Base-by-base conservation (phyloP, 2,113 vertebrate genomes). In the Chrysochloris asiatica region DNA sequence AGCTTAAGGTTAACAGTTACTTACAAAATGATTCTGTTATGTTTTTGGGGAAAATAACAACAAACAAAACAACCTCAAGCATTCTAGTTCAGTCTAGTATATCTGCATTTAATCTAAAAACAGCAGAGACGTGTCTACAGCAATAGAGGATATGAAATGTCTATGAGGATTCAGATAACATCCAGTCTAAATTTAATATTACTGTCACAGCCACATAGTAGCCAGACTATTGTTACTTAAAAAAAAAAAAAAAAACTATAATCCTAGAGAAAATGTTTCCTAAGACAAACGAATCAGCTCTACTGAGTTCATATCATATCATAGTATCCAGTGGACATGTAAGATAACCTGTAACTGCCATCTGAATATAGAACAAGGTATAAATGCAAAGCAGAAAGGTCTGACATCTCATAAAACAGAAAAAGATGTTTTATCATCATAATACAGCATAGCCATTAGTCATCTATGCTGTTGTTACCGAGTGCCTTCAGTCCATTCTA, bases 161-260 rank as follows among this genome's bases (percentile, higher is more conserved):
- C 82, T 86, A 43, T 28, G 16, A 90, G 59, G 28, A 88, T 81
- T 89, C 95, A 81, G 52, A 88, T 54, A 89, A 17, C 33, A 80
- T 13, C 19, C 41, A 91, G 69, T 78, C 91, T 87, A 86, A 88
- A 93, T n/a, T 76, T 67, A 94, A 86, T 48, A 38, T 45, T 17
- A 87, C 45, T 82, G 80, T 26, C 8, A 52, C 13, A 91, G n/a
- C 47, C 24, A 77, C 36, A 77, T 89, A 83, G 19, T 88, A 14
- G 33, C 69, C 83, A n/a, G 69, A 86, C 67, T 83, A 63, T 67
- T 36, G 8, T n/a, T 91, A 76, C 50, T 75, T 90, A 88, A n/a
- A 78, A 85, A 92, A 90, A 91, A 33, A 92, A 88, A n/a, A 78
- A 85, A 92, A 90, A 91, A 33, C 52, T 75, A 73, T 61, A 92